phyloP scores from a whole-genome alignment of 2,113 vertebrate species.

The Pelobates fuscus region DNA sequence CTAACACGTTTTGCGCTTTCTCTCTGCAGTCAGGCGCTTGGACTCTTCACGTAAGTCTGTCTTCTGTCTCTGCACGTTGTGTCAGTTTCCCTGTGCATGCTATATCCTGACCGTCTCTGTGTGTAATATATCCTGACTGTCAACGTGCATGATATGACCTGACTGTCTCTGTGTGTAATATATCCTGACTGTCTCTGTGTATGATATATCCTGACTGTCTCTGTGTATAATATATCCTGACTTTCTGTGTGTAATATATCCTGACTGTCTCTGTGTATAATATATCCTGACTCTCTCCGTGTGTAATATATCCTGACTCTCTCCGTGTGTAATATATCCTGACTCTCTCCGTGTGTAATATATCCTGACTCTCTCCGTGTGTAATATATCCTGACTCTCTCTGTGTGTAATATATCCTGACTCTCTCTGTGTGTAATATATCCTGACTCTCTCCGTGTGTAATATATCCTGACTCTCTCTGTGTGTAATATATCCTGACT shows the following conservation, averaged over 20 bases:
- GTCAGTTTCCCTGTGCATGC: not conserved
- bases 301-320: no score
- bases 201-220: not conserved
- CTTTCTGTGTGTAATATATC: not conserved
- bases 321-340: no score
- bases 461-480: no score
- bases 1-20: not conserved
- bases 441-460: no score
- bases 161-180: not conserved
- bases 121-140: not conserved
- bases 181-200: not conserved
- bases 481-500: no score
- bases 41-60: conserved; percentile 34
- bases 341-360: no score
- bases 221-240: not conserved
- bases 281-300: no score
- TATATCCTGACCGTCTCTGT: not conserved
- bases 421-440: no score
- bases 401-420: no score
- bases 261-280: no score
- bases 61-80: not conserved
- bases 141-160: not conserved
- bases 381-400: no score
- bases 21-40: conserved; percentile 23
- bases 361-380: no score